Evolutionary conservation across 2,113 vertebrate genomes (phyloP).

Genomic region (Coreoperca whiteheadi): DNA sequence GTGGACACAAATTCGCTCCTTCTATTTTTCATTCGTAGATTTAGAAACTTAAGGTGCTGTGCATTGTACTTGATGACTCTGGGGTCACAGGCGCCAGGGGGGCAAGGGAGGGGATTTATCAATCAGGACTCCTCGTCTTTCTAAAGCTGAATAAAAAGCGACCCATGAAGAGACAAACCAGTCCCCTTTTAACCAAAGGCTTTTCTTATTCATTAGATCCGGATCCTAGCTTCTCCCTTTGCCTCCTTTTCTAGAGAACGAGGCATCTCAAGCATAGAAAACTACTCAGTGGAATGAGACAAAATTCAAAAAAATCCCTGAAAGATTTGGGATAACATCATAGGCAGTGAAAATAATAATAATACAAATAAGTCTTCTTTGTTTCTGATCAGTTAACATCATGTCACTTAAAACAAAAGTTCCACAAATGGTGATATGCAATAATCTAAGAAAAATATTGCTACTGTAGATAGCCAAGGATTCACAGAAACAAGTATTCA

Average conservation of each 20-base stretch:
- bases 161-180: constrained; percentile 84
- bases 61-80: constrained; percentile 88
- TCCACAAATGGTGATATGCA: background rate
- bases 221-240: constrained; percentile 78
- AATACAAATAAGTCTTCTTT: background rate
- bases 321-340: constrained; percentile 53
- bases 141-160: constrained; percentile 85
- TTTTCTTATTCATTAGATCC: constrained; percentile 86
- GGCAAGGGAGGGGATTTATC: constrained; percentile 81
- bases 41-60: constrained; percentile 81
- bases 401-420: background rate
- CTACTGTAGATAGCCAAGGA: background rate
- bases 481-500: background rate
- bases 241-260: constrained; percentile 67
- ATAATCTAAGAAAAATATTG: background rate
- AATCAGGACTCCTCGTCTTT: constrained; percentile 82
- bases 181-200: constrained; percentile 81
- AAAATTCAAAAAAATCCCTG: constrained; percentile 49
- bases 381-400: background rate
- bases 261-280: constrained; percentile 74
- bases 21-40: constrained; percentile 87
- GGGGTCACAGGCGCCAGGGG: constrained; percentile 90
- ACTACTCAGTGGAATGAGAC: constrained; percentile 61
- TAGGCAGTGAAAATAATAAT: background rate
- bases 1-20: constrained; percentile 88